Base-by-base conservation (phyloP, 2,113 vertebrate genomes). In the Pituophis catenifer region DNA sequence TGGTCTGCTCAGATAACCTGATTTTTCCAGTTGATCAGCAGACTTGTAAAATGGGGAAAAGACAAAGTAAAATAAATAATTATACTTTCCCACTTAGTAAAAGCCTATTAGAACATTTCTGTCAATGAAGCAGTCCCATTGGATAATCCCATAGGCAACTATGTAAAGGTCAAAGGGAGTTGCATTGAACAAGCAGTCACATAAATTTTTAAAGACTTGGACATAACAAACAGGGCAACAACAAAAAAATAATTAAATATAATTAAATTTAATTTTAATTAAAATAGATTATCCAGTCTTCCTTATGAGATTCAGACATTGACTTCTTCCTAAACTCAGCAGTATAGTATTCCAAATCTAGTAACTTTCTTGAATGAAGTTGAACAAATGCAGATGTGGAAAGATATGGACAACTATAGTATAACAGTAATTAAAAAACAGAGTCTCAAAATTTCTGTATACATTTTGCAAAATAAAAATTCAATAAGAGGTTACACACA, bases 401-500 rank as follows among this genome's bases (percentile, higher is more conserved):
- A 11, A 86, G 10, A 90, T 29, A 89, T 26, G 1, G 38, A 50
- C 62, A 89, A 21, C 3, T 38, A 26, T 90, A 93, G 57, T 90
- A 59, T 57, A 86, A 53, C 29, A 62, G 75, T 90, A 48, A 44
- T 85, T 89, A 53, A 86, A 90, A 57, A 86, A 58, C 9, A 19
- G 3, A 57, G 5, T 52, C 55, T 65, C 21, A n/a, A 90, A 93
- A 44, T 88, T 15, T 54, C 21, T 91, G 65, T 94, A 93, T 94
- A 48, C 38, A 1, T 26, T 54, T 95, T 95, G 50, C 19, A 75
- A 93, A 24, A 92, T 5, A 62, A 75, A 91, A 89, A 93, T 90
- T 33, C 53, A 70, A 75, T 65, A n/a, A 55, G 75, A 92, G 54
- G 91, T 87, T 93, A 90, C 89, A n/a, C 0, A 13, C 9, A 91